Percentiles rank a stretch among this genome's conserved stretches.
Evolutionary conservation across 2,113 vertebrate species (phyloP).

Genomic region (Sinocyclocheilus anshuiensis): DNA sequence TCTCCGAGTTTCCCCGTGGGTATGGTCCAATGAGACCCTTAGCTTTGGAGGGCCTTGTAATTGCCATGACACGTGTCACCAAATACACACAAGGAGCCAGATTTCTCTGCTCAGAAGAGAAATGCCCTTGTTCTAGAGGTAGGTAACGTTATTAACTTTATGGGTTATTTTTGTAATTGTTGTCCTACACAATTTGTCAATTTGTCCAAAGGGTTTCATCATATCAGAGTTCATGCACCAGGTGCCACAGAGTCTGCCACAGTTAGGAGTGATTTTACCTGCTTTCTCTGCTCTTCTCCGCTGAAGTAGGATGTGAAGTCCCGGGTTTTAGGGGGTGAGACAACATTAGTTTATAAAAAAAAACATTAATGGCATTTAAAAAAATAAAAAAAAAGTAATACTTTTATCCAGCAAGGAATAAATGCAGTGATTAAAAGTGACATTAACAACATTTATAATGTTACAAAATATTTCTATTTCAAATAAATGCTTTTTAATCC

Average conservation of each 20-base stretch:
- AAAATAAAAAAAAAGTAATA: not conserved
- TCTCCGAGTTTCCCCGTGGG: conserved; percentile 82
- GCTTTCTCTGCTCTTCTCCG: conserved; percentile 82
- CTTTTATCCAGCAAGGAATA: not conserved
- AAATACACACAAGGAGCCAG: conserved; percentile 94
- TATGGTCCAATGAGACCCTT: conserved; percentile 83
- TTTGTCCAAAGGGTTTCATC: conserved; percentile 82
- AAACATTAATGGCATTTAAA: no score
- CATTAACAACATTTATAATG: not conserved
- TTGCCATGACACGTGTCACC: conserved; percentile 86
- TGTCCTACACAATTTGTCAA: not conserved
- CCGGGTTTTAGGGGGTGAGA: conserved; percentile 92
- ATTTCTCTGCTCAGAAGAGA: conserved; percentile 88
- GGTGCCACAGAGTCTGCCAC: conserved; percentile 94
- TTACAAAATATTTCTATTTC: no score
- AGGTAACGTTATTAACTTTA: conserved; percentile 74
- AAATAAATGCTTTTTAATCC: not conserved
- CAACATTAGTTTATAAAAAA: not conserved
- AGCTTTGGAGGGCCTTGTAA: conserved; percentile 84
- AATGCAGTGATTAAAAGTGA: not conserved
- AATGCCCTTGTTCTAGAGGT: conserved; percentile 88
- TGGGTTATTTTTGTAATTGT: not conserved
- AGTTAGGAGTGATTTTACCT: conserved; percentile 86
- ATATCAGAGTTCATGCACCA: conserved; percentile 87
- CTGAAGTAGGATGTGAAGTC: conserved; percentile 93